A percentile compares a stretch with the other conserved stretches of the same genome.
phyloP scores from a whole-genome alignment of 1,140 invertebrate genomes.

The Rhyzopertha dominica region DNA sequence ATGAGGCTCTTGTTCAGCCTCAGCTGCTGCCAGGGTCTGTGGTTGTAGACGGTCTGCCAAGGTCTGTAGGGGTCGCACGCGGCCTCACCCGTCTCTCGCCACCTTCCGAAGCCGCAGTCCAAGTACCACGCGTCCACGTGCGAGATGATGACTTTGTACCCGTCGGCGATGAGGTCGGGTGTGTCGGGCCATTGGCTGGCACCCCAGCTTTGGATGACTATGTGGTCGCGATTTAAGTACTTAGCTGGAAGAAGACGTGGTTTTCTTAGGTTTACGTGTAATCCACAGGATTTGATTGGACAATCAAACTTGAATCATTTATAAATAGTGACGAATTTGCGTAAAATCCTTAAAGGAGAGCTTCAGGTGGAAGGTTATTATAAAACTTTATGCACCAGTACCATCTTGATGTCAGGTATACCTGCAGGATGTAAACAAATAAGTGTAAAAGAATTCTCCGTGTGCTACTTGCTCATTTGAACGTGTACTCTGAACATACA shows the following conservation, averaged over 20 bases:
- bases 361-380: no score
- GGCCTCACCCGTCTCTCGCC: conserved; percentile 64
- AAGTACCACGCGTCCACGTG: conserved; percentile 83
- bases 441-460: no score
- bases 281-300: no score
- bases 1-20: conserved; percentile 44
- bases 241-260: conserved; percentile 43
- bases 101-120: conserved; percentile 76
- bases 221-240: conserved; percentile 54
- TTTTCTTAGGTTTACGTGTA: no score
- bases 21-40: conserved; percentile 61
- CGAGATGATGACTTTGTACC: conserved; percentile 72
- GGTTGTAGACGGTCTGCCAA: conserved; percentile 79
- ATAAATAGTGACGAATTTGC: no score
- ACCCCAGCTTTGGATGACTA: conserved; percentile 70
- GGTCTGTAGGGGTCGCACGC: conserved; percentile 75
- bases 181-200: conserved; percentile 72
- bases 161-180: conserved; percentile 63
- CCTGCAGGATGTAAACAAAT: no score
- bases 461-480: no score
- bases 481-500: no score
- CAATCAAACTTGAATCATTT: no score
- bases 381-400: no score
- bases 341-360: no score
- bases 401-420: no score